Conservation (phyloP, 2,113 vertebrate species). For the Spermophilus dauricus region DNA sequence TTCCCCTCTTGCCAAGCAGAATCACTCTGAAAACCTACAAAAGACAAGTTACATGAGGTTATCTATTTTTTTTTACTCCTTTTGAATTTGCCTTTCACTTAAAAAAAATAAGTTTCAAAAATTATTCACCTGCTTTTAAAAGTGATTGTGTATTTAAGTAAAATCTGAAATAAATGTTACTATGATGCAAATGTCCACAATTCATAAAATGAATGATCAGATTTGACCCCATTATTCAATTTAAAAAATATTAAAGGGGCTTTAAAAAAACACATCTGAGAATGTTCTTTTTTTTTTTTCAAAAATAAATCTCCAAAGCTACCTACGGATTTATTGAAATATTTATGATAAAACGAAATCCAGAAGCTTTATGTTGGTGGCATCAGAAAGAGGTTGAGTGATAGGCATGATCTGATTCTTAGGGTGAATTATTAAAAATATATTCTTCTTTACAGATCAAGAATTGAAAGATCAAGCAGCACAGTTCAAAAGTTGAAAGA, state of each 20-base stretch:
- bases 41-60: constrained; percentile 24
- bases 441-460: constrained; percentile 83
- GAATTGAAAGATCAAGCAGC: constrained; percentile 83
- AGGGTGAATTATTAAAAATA: constrained; percentile 84
- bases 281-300: constrained; percentile 36
- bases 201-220: constrained; percentile 56
- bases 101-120: constrained; percentile 37
- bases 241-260: constrained; percentile 58
- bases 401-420: constrained; percentile 77
- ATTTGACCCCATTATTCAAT: constrained; percentile 60
- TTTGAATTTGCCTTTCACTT: constrained; percentile 66
- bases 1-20: constrained; percentile 28
- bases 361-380: constrained; percentile 78
- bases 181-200: constrained; percentile 40
- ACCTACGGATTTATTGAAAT: constrained; percentile 82
- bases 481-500: constrained; percentile 84
- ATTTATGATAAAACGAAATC: constrained; percentile 79
- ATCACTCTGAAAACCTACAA: constrained; percentile 53
- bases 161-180: neutral
- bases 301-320: constrained; percentile 77
- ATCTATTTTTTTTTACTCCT: neutral
- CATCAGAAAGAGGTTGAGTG: constrained; percentile 81
- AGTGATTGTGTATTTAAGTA: constrained; percentile 55
- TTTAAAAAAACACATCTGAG: constrained; percentile 69
- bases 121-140: neutral